Conservation (phyloP, 2,113 vertebrate genomes). For the Hepsetus odoe region DNA sequence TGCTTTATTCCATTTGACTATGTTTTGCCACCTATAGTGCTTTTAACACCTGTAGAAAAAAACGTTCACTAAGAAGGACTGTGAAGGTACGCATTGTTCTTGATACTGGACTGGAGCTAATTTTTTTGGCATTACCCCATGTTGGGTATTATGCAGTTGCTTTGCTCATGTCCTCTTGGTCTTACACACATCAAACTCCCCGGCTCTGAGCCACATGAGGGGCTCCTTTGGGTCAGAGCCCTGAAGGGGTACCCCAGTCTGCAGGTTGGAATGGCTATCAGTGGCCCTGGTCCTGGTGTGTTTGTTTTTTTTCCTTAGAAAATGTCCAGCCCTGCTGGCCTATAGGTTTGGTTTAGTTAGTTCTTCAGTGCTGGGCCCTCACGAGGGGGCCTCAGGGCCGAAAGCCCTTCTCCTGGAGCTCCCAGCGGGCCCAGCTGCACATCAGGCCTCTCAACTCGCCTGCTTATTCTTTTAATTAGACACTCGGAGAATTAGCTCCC, state of each 20-base stretch:
- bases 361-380: conserved; percentile 20
- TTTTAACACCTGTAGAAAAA: conserved; percentile 12
- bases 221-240: conserved; percentile 30
- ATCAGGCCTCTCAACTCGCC: conserved; percentile 47
- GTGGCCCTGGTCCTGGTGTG: conserved; percentile 51
- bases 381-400: neutral
- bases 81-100: conserved; percentile 23
- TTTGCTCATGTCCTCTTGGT: conserved; percentile 7
- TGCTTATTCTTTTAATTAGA: conserved; percentile 68
- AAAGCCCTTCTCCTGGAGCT: conserved; percentile 9
- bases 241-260: conserved; percentile 27
- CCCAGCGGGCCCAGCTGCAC: conserved; percentile 47
- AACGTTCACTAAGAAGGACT: conserved; percentile 21
- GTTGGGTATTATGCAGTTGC: conserved; percentile 52
- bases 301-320: conserved; percentile 39
- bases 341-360: conserved; percentile 41
- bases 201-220: conserved; percentile 40
- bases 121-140: conserved; percentile 54
- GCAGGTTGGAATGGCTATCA: conserved; percentile 55
- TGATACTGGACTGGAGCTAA: conserved; percentile 30
- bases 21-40: conserved; percentile 24
- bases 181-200: conserved; percentile 23
- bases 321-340: conserved; percentile 43
- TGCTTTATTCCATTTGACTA: neutral
- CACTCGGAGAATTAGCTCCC: conserved; percentile 64